Percentiles rank a stretch among this genome's conserved stretches.
Evolutionary conservation across 2,797 vertebrate species (phyloP).

Genomic region (Molossus molossus): DNA sequence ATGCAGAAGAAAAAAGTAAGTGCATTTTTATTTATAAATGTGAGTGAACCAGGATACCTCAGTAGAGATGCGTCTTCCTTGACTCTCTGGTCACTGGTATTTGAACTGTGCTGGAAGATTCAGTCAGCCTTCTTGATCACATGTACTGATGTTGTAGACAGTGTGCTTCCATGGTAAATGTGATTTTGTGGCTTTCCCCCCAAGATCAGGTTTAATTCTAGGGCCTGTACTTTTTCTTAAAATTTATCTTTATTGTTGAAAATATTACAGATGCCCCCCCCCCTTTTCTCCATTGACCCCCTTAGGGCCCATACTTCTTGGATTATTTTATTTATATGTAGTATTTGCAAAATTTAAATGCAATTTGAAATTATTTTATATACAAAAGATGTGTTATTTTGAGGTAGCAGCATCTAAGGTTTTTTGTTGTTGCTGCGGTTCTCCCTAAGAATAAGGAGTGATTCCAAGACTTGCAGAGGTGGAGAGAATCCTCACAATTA

Average conservation of each 20-base stretch:
- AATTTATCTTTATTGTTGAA: no score
- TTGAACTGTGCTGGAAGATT: slow-evolving; percentile 8
- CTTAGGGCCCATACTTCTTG: not conserved
- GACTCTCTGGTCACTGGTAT: slow-evolving; percentile 27
- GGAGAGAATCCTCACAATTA: slow-evolving; percentile 18
- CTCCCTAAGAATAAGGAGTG: not conserved
- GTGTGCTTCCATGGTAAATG: not conserved
- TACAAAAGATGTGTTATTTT: slow-evolving; percentile 57
- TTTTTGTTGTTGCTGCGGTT: slow-evolving; percentile 31
- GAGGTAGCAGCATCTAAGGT: not conserved
- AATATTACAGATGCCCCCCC: no score
- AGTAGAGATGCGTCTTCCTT: not conserved
- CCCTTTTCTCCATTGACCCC: no score
- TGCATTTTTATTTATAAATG: slow-evolving; percentile 77
- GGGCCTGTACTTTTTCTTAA: not conserved
- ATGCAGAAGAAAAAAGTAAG: slow-evolving; percentile 99
- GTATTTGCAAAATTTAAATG: slow-evolving; percentile 55
- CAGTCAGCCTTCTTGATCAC: not conserved
- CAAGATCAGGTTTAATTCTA: slow-evolving; percentile 25
- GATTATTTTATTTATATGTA: slow-evolving; percentile 46
- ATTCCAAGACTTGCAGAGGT: slow-evolving; percentile 35
- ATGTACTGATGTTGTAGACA: not conserved
- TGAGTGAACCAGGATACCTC: not conserved
- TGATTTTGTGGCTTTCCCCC: not conserved
- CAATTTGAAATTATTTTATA: slow-evolving; percentile 54